These are phyloP conservation scores for Myrmophylax atrothorax DNA, from an alignment of 2,113 vertebrate genomes.

Conservation along the genomic window DNA sequence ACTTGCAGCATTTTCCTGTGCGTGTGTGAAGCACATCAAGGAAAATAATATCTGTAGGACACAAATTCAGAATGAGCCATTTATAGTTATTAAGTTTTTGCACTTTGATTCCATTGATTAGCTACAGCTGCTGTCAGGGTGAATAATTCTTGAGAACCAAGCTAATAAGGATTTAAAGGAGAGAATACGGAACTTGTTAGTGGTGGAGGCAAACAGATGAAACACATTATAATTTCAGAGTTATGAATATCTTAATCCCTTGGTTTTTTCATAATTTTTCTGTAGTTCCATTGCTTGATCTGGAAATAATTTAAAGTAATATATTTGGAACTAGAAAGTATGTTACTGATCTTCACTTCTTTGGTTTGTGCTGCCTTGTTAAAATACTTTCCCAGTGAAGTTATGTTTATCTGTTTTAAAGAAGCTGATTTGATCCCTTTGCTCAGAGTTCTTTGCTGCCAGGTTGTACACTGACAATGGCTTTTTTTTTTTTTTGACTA, in stretches of 20 bases:
- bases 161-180: background rate
- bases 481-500: background rate
- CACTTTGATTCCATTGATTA: background rate
- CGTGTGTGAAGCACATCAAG: background rate
- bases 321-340: background rate
- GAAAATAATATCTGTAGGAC: background rate
- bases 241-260: background rate
- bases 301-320: background rate
- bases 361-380: background rate
- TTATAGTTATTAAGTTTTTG: background rate
- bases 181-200: background rate
- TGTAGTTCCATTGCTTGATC: background rate
- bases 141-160: background rate
- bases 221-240: background rate
- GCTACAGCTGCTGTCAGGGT: background rate
- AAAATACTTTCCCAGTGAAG: background rate
- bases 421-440: background rate
- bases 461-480: background rate
- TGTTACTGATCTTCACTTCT: background rate
- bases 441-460: background rate
- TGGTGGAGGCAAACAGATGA: background rate
- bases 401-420: background rate
- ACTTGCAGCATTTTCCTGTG: background rate
- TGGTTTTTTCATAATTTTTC: background rate
- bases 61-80: background rate